Evolutionary conservation across 2,888 invertebrate genomes (phyloP).

Genomic region (Ryuthela nishihirai): DNA sequence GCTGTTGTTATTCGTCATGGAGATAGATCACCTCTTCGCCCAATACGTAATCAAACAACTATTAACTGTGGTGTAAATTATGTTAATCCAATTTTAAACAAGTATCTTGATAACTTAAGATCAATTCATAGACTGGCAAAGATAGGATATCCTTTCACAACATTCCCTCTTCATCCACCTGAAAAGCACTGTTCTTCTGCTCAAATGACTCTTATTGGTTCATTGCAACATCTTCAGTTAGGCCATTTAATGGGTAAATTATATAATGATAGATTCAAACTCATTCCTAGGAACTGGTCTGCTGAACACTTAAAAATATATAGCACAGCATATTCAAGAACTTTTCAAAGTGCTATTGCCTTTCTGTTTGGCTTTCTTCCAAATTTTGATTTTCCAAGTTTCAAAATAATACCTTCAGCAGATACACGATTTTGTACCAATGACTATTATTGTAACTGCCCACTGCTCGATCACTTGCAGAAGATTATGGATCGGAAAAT

Average conservation of each 20-base stretch:
- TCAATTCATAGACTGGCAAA: conserved; percentile 22
- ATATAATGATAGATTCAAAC: conserved; percentile 48
- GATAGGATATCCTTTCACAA: conserved; percentile 64
- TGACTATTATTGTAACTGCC: conserved; percentile 71
- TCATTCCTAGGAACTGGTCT: conserved; percentile 48
- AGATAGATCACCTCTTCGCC: conserved; percentile 80
- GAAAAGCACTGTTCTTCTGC: conserved; percentile 71
- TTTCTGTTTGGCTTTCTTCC: conserved; percentile 69
- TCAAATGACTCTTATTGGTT: conserved; percentile 75
- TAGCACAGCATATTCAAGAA: conserved; percentile 80
- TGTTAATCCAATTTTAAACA: conserved; percentile 33
- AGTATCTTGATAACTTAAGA: conserved; percentile 26
- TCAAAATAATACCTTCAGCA: conserved; percentile 69
- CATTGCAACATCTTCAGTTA: conserved; percentile 74
- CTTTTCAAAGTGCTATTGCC: conserved; percentile 84
- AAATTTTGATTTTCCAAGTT: conserved; percentile 61
- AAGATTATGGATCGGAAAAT: conserved; percentile 58
- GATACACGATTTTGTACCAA: conserved; percentile 77
- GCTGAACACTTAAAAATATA: conserved; percentile 58
- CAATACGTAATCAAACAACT: conserved; percentile 70
- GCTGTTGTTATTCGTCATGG: conserved; percentile 80
- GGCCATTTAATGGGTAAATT: conserved; percentile 61
- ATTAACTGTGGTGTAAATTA: conserved; percentile 72
- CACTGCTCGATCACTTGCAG: conserved; percentile 61
- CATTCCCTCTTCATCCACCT: conserved; percentile 71